A percentile compares a stretch with the other conserved stretches of the same genome.
These are phyloP conservation scores for Acanthosepion esculentum DNA, from an alignment of 2,888 invertebrate genomes.

Conservation along the genomic window DNA sequence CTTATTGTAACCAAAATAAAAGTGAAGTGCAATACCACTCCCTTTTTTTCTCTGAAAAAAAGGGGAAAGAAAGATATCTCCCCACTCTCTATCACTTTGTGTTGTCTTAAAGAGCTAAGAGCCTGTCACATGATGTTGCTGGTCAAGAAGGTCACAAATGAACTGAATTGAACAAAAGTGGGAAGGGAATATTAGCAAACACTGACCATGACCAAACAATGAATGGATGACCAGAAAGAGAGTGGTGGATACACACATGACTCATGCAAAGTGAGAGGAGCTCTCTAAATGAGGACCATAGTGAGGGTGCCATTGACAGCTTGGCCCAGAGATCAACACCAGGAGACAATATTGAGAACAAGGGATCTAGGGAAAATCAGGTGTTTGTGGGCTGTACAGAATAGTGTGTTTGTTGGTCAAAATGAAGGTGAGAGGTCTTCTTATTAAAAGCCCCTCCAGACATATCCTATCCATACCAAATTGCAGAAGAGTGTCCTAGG, in stretches of 20 bases:
- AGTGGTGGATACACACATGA: background rate
- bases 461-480: background rate
- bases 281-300: background rate
- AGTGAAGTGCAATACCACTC: too few relatives aligned
- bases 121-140: background rate
- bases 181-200: background rate
- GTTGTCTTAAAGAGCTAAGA: background rate
- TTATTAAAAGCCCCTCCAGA: background rate
- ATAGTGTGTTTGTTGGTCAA: background rate
- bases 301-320: background rate
- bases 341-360: background rate
- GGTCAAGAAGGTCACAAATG: constrained; percentile 14
- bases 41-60: background rate
- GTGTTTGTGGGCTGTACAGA: background rate
- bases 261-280: background rate
- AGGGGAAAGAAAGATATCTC: background rate
- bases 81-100: background rate
- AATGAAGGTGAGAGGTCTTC: background rate
- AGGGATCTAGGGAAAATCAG: background rate
- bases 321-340: background rate
- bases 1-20: too few relatives aligned
- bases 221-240: background rate
- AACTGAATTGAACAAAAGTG: background rate
- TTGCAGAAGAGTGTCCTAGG: constrained; percentile 15
- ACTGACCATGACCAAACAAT: background rate